phyloP scores from a whole-genome alignment of 2,888 invertebrate genomes.

The Lucinisca nassula region DNA sequence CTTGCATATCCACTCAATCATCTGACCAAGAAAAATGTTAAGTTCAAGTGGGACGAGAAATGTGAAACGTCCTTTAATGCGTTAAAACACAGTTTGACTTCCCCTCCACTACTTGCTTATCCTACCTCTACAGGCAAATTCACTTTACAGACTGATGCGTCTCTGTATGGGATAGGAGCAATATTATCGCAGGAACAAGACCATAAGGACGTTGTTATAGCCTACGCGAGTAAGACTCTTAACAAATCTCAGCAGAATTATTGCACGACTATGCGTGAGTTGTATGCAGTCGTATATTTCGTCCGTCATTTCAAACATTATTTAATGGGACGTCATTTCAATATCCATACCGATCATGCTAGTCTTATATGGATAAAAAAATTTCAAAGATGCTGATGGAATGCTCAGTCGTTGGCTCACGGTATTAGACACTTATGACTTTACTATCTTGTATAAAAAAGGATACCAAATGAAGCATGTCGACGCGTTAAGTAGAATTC shows the following conservation, averaged over 20 bases:
- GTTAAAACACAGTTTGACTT: background rate
- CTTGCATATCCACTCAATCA: background rate
- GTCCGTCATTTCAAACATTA: conserved; percentile 36
- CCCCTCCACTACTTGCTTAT: background rate
- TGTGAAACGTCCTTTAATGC: conserved; percentile 3
- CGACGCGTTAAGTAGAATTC: background rate
- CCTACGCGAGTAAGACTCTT: conserved; percentile 42
- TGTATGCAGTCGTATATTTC: conserved; percentile 53
- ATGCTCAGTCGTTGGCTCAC: conserved; percentile 27
- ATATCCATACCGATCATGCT: conserved; percentile 40
- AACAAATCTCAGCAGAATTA: conserved; percentile 27
- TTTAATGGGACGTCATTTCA: conserved; percentile 32
- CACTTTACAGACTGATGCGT: conserved; percentile 47
- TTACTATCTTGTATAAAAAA: conserved; percentile 26
- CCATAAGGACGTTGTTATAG: conserved; percentile 32
- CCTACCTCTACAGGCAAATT: conserved; percentile 9
- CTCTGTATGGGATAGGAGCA: conserved; percentile 31
- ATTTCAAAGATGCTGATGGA: conserved; percentile 55
- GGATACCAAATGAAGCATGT: background rate
- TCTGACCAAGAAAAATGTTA: conserved; percentile 13
- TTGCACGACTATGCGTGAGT: conserved; percentile 51
- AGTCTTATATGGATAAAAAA: conserved; percentile 32
- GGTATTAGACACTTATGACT: conserved; percentile 45
- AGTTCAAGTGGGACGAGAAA: conserved; percentile 9
- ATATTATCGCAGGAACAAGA: conserved; percentile 46